Evolutionary conservation across 2,113 vertebrate genomes (phyloP).

Genomic region (Conger conger): DNA sequence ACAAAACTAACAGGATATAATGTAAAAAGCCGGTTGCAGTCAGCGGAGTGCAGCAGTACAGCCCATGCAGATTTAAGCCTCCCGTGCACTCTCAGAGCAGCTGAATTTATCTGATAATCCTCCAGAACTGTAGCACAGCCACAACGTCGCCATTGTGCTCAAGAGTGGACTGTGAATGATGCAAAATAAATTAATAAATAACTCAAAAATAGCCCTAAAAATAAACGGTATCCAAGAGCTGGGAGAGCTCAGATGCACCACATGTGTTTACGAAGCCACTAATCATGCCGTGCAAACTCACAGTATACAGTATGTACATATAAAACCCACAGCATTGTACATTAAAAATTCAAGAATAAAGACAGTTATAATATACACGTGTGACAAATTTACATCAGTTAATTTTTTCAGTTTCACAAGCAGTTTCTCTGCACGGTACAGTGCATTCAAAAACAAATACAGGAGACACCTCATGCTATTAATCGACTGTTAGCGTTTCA

Average conservation of each 20-base stretch:
- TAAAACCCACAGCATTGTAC: not conserved
- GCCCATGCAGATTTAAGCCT: not conserved
- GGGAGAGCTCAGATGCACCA: not conserved
- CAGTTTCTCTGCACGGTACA: not conserved
- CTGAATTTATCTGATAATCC: not conserved
- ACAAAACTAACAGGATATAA: not conserved
- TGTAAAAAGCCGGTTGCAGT: not conserved
- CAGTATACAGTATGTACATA: constrained; percentile 4
- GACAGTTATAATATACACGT: not conserved
- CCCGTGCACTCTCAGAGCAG: not conserved
- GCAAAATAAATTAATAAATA: not conserved
- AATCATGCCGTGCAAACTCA: constrained; percentile 2
- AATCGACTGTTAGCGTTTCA: not conserved
- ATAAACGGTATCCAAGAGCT: not conserved
- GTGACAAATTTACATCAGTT: not conserved
- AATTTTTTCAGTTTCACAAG: not conserved
- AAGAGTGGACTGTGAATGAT: not conserved
- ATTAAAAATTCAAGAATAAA: not conserved
- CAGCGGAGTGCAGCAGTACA: not conserved
- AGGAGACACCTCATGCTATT: not conserved
- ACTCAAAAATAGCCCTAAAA: not conserved
- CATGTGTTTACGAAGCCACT: not conserved
- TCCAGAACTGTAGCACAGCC: not conserved
- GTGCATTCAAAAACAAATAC: not conserved
- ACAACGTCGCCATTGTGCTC: not conserved